Evolutionary conservation across 1,140 invertebrate species (phyloP), one percentile per base, ranked within the genome.

Genomic region (Cotesia glomerata): DNA sequence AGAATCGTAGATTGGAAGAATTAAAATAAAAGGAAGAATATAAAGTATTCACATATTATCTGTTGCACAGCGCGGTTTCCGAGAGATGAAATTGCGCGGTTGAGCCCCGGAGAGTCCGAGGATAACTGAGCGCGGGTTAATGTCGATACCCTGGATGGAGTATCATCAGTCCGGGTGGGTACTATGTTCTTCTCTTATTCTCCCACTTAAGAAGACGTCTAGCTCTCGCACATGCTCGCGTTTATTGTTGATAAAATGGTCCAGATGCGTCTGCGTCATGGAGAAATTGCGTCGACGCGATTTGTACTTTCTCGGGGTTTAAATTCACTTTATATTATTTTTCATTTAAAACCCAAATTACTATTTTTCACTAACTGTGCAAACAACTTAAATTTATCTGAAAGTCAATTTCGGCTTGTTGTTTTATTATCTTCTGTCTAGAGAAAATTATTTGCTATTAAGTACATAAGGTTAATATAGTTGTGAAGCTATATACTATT

Each of bases 201-300:
- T 64, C 34, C 14, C 45, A n/a, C 45, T 67, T 51, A 26, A 8
- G 13, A 18, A 62, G 39, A 32, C 63, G 34, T 61, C 69, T 56
- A 69, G 26, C 64, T 45, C 62, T 64, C 63, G 62, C 71, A 45
- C 73, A 45, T 69, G 39, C 32, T 61, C 72, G 39, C 51, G 64
- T 51, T 51, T 36, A 51, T n/a, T 26, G 56, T 63, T 13, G 16
- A 54, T 54, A 35, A 65, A 45, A 5, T 62, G 77, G 71, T 76
- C 67, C 70, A 81, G 73, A 76, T 66, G 80, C 80, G 80, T 8
- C 80, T 80, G 79, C 80, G 80, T 77, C 54, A 18, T 14, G 1
- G 34, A 69, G 36, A 64, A 58, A 35, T 58, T 70, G 77, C 78
- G 80, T 77, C 79, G 77, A 80, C 78, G 75, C 77, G 73, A 74